Evolutionary conservation across 2,113 vertebrate species (phyloP), one percentile per base, ranked within the genome.

Genomic region (Ploceus nigricollis): DNA sequence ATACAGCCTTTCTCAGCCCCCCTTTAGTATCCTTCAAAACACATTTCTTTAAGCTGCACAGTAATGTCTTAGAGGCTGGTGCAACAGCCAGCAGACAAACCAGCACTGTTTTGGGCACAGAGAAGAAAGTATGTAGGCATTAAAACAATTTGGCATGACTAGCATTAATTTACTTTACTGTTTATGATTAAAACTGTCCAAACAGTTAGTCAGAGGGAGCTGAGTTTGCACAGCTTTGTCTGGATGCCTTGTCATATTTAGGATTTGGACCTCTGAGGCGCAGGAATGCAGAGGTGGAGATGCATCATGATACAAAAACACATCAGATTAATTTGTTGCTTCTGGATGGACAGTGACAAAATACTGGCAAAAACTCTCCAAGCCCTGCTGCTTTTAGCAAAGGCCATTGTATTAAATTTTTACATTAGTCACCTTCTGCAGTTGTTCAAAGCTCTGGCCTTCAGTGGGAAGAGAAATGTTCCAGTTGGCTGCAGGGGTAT

Each of bases 101-200:
- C 35, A 66, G 23, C n/a, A 16, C 50, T 73, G 44, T 58, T 90
- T 58, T 75, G 63, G 68, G 60, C 75, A 86, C 0, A 1, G n/a
- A 92, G 60, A 40, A 75, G 82, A 90, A 83, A 83, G 15, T 31
- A 47, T 12, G 57, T 37, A 71, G 77, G 61, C 45, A 94, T 82
- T 96, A 93, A 71, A 95, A 82, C 56, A 90, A 64, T 44, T 83
- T 76, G 48, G 47, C 44, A 17, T 48, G 58, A 64, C 51, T 48
- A 88, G 18, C 28, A 15, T 71, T 83, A 93, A 83, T 91, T 92
- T 90, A 83, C 60, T 63, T 3, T 8, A 28, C 33, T 93, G 91
- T 95, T 96, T 94, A 82, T 78, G 72, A 70, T 71, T 95, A 83
- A 91, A 88, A 60, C 76, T 96, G 93, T 89, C 92, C 69, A 96